Conservation (phyloP, 1,140 invertebrate species). For the Pararge aegeria region DNA sequence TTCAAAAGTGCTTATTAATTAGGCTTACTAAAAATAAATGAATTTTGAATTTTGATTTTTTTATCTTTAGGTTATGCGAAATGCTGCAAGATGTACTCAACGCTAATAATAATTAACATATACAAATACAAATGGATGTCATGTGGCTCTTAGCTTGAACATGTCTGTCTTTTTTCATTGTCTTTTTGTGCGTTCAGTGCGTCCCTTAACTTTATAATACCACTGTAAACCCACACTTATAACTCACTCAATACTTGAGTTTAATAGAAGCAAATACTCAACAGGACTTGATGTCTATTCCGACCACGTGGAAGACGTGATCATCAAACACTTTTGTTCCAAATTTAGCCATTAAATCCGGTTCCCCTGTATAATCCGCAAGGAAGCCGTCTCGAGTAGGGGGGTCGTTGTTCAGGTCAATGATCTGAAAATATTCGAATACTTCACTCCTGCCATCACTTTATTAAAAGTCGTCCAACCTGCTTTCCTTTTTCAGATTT, state of each 20-base stretch:
- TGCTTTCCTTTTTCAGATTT: conserved; percentile 1
- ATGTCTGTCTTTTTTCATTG: no score
- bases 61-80: conserved; percentile 3
- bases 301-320: neutral
- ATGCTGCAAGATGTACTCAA: conserved; percentile 5
- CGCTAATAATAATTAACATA: neutral
- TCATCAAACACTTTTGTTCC: conserved; percentile 20
- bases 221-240: neutral
- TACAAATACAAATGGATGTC: no score
- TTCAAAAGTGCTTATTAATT: no score
- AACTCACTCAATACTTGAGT: neutral
- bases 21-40: no score
- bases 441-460: conserved; percentile 22
- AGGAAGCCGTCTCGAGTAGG: conserved; percentile 36
- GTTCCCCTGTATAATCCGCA: conserved; percentile 39
- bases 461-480: conserved; percentile 16
- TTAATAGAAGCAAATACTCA: neutral
- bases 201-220: neutral
- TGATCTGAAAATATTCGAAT: conserved; percentile 38
- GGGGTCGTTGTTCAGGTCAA: conserved; percentile 39
- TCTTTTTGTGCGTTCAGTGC: no score
- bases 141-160: no score
- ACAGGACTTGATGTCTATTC: neutral
- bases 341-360: conserved; percentile 38
- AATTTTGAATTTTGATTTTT: no score